phyloP scores from a whole-genome alignment of 1,140 invertebrate genomes.

The Scaptodrosophila lebanonensis region DNA sequence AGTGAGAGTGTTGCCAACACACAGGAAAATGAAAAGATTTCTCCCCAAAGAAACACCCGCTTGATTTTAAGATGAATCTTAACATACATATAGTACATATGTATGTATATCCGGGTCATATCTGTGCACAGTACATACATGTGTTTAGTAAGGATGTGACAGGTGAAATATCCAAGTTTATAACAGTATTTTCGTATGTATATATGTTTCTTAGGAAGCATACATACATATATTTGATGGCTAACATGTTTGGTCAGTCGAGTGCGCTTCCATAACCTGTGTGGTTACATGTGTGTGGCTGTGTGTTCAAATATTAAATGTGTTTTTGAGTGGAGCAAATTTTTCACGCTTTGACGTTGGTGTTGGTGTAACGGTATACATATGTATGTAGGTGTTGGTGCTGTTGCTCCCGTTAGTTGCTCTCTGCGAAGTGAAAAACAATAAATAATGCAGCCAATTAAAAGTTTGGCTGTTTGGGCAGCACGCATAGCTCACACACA shows the following conservation, averaged over 20 bases:
- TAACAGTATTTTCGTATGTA: too few relatives aligned
- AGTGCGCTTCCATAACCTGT: conserved; percentile 12
- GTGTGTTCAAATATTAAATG: conserved; percentile 62
- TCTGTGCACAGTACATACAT: too few relatives aligned
- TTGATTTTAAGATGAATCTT: too few relatives aligned
- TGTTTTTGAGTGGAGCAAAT: conserved; percentile 35
- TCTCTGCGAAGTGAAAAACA: conserved; percentile 63
- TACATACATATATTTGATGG: conserved; percentile 24
- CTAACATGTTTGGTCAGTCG: conserved; percentile 3
- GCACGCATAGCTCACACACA: conserved; percentile 29
- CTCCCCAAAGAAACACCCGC: too few relatives aligned
- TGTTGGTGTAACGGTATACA: neutral
- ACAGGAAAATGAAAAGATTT: too few relatives aligned
- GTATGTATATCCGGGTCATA: too few relatives aligned
- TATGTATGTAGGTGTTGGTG: neutral
- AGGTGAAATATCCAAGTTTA: too few relatives aligned
- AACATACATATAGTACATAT: too few relatives aligned
- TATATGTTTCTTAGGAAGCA: too few relatives aligned
- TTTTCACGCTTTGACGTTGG: conserved; percentile 1
- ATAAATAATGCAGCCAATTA: conserved; percentile 74
- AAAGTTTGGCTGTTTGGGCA: conserved; percentile 65
- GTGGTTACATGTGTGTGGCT: too few relatives aligned
- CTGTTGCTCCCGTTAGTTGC: conserved; percentile 45
- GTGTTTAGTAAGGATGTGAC: too few relatives aligned
- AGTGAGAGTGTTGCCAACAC: too few relatives aligned